Base-by-base conservation (phyloP, 2,888 invertebrate genomes). In the Drosophila neotestacea region DNA sequence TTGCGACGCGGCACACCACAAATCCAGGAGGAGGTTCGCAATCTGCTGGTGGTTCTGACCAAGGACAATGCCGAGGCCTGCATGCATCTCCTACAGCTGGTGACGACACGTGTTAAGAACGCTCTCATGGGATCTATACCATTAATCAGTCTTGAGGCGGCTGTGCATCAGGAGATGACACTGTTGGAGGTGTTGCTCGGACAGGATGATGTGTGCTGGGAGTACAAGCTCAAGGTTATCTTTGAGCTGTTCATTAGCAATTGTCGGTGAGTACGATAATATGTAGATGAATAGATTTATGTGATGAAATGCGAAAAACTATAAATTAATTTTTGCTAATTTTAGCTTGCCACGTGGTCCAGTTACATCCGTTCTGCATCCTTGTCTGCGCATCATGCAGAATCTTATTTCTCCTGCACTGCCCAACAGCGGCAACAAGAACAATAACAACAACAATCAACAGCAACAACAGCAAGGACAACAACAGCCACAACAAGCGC, bases 171-270 rank as follows among this genome's bases (percentile, higher is more conserved):
- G 88, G 96, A 98, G 91, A 98, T 99, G 92, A 94, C 97, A 7
- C 93, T 99, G 11, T 93, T 99, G 30, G 97, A 98, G 1, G 96
- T 97, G 0, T 94, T 98, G 48, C 95, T 98, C 2, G 96, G 97
- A 83, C 97, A 97, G 79, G 97, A 98, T 89, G 99, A 99, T 91
- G 95, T 96, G 4, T 98, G 98, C 91, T 99, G 99, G 99, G 98
- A 99, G 91, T 95, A 96, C 72, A 96, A 98, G 88, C 93, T 99
- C 0, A 95, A 97, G 50, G 96, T 97, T 90, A 96, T 98, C 70
- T 96, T 98, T 93, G 95, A 96, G 78, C 93, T 98, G 58, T 98
- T 98, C 93, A 94, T 97, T 61, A 94, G 95, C 93, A 96, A 96
- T 4, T 95, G 95, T 77, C 94, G 95, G 89, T 92, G 70, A 77